Evolutionary conservation across 2,888 invertebrate species (phyloP), one percentile per base, ranked within the genome.

Genomic region (Bombyx huttoni): DNA sequence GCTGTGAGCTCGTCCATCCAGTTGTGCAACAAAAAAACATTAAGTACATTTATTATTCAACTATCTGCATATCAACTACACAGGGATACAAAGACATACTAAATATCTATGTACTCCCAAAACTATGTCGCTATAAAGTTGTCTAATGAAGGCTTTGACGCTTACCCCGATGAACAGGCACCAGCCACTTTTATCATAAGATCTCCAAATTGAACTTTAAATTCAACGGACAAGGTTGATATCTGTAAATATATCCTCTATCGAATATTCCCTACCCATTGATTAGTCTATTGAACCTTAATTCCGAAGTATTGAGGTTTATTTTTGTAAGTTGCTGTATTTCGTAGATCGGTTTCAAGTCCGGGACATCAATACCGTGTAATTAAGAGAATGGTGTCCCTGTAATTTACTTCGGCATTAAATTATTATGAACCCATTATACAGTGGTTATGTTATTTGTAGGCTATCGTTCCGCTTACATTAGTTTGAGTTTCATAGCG

Each of bases 121-220:
- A 53, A 60, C 61, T 63, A 57, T 62, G 52, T 60, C 62, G 64
- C 63, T 63, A 66, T 59, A 65, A 65, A 62, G 67, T 64, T 62
- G 67, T 65, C 69, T 75, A 71, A 73, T 71, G 74, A 73, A 73
- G 67, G 67, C 70, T 68, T 66, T 70, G 65, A 63, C 64, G 68
- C 63, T 67, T 67, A 63, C 65, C 63, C 65, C 49, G 62, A 64
- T 63, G 62, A 65, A 62, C 56, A 57, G 58, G 62, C 55, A 58
- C 57, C 49, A 51, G 60, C 52, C 56, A 56, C 57, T 53, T 60
- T 60, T 70, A 34, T 49, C 24, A 2, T 24, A 24, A 3, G 24
- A 24, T 24, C 5, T 24, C 24, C 24, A 24, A 24, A 24, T 24
- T 24, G 24, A 24, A 24, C 24, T 24, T 24, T 24, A 24, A 24